Percentiles rank a stretch among this genome's conserved stretches.
These are phyloP conservation scores for Beaufortia kweichowensis DNA, from an alignment of 2,113 vertebrate species.

Conservation along the genomic window DNA sequence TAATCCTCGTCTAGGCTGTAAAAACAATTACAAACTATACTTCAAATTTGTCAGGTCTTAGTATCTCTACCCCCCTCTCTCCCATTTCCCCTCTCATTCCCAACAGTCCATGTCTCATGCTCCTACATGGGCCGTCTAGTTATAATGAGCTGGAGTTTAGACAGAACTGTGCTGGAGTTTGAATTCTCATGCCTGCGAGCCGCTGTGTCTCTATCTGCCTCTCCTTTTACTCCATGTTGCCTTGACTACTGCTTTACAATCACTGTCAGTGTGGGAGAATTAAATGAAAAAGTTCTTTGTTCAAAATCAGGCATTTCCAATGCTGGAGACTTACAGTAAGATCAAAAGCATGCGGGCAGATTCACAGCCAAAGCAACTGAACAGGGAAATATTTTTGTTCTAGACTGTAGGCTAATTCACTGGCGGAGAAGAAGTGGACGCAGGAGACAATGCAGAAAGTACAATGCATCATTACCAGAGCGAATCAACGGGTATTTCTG, in stretches of 20 bases:
- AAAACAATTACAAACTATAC: conserved; percentile 26
- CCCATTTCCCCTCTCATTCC: background rate
- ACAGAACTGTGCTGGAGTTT: conserved; percentile 26
- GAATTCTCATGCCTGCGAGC: conserved; percentile 33
- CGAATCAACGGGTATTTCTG: conserved; percentile 1
- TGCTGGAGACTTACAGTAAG: background rate
- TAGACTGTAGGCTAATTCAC: conserved; percentile 10
- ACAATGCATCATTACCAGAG: conserved; percentile 8
- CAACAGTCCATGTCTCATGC: conserved; percentile 32
- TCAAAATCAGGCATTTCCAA: conserved; percentile 47
- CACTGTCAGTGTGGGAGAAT: conserved; percentile 30
- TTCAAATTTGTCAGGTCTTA: background rate
- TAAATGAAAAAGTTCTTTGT: conserved; percentile 26
- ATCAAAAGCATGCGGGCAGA: conserved; percentile 14
- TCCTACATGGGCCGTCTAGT: conserved; percentile 35
- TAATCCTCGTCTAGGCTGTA: conserved; percentile 3
- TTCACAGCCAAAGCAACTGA: conserved; percentile 8
- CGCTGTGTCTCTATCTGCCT: conserved; percentile 17
- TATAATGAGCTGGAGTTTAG: conserved; percentile 50
- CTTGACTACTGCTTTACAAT: conserved; percentile 64
- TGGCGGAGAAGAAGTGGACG: background rate
- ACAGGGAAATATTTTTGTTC: background rate
- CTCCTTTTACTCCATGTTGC: conserved; percentile 59
- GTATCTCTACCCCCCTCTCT: background rate
- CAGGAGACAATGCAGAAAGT: background rate